A percentile compares a stretch with the other conserved stretches of the same genome.
Evolutionary conservation across 2,113 vertebrate genomes (phyloP).

Genomic region (Pomatorhinus ruficollis): DNA sequence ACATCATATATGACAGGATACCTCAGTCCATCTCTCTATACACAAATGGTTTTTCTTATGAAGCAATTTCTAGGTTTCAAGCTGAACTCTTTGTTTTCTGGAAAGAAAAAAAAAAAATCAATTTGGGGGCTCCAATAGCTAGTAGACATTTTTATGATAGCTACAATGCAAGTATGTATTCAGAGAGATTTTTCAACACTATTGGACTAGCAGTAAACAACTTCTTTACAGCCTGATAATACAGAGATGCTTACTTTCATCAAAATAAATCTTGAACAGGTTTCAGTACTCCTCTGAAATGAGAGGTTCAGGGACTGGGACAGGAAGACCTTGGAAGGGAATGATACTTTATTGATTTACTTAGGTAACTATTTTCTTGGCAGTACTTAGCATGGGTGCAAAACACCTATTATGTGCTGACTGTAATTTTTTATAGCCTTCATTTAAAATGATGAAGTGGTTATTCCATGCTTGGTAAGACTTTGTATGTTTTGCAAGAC

Average conservation of each 20-base stretch:
- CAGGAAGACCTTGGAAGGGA: constrained; percentile 58
- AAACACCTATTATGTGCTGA: constrained; percentile 53
- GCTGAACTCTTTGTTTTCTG: constrained; percentile 54
- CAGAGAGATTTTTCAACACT: constrained; percentile 48
- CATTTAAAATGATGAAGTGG: constrained; percentile 61
- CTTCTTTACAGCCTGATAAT: constrained; percentile 68
- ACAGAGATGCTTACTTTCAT: constrained; percentile 64
- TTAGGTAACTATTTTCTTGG: constrained; percentile 65
- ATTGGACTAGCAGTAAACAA: constrained; percentile 57
- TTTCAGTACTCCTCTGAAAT: constrained; percentile 60
- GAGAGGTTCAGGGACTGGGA: constrained; percentile 55
- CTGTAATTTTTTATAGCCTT: constrained; percentile 60
- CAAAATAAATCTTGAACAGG: constrained; percentile 72
- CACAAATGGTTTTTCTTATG: constrained; percentile 62
- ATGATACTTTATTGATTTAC: constrained; percentile 72
- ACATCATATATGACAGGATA: background rate
- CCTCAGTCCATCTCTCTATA: background rate
- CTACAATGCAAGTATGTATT: constrained; percentile 29
- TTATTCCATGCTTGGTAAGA: constrained; percentile 53
- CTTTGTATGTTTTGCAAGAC: constrained; percentile 26
- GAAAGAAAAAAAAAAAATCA: constrained; percentile 50
- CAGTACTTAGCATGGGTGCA: constrained; percentile 62
- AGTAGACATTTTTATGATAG: constrained; percentile 50
- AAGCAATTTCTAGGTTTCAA: constrained; percentile 63
- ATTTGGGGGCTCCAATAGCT: background rate